Percentiles rank a stretch among this genome's conserved stretches.
Evolutionary conservation across 2,797 vertebrate genomes (phyloP).

Genomic region (Sebastiscus albofasciatus): DNA sequence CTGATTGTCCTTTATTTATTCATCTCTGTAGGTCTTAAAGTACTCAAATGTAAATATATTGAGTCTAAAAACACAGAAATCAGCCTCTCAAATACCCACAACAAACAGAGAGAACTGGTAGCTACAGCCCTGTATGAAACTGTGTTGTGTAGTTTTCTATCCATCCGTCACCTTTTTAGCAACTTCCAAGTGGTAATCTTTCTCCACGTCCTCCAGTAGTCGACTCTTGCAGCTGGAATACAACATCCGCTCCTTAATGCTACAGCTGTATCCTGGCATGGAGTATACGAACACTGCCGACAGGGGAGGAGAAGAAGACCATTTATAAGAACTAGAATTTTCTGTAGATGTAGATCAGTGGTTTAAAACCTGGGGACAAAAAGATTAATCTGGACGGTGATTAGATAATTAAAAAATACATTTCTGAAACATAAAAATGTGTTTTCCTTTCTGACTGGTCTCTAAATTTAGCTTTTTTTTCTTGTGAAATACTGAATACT

Average conservation of each 20-base stretch:
- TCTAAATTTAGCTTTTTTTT: not conserved
- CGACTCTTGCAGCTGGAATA: conserved; percentile 99
- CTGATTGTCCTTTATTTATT: not conserved
- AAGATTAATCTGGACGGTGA: not conserved
- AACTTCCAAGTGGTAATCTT: conserved; percentile 92
- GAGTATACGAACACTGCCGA: conserved; percentile 97
- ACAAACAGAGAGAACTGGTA: not conserved
- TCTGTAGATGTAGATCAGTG: not conserved
- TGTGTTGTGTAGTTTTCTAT: not conserved
- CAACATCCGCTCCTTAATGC: conserved; percentile 97
- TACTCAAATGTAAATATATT: not conserved
- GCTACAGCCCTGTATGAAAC: not conserved
- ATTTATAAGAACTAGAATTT: not conserved
- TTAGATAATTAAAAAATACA: not conserved
- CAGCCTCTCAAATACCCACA: not conserved
- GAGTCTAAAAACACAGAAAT: not conserved
- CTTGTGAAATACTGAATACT: not conserved
- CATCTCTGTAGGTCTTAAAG: not conserved
- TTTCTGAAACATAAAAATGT: not conserved
- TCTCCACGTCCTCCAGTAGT: conserved; percentile 93
- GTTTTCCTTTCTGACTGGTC: not conserved
- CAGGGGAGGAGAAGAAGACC: not conserved
- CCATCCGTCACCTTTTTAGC: conserved; percentile 90
- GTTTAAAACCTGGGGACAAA: not conserved
- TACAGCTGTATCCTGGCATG: conserved; percentile 98